A percentile compares a stretch with the other conserved stretches of the same genome.
Evolutionary conservation across 2,888 invertebrate species (phyloP).

Genomic region (Coleophora deauratella): DNA sequence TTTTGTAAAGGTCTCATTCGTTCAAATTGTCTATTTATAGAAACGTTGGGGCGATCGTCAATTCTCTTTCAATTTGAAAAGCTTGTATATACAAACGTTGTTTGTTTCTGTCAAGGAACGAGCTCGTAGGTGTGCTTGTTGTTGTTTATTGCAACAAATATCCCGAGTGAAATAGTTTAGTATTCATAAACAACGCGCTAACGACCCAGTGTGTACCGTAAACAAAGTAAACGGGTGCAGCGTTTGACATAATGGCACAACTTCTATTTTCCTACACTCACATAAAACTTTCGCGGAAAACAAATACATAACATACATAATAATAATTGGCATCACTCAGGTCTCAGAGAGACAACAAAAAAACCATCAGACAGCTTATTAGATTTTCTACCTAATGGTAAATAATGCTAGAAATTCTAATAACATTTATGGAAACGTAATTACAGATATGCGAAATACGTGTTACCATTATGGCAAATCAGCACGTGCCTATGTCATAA

Average conservation of each 20-base stretch:
- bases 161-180: constrained; percentile 26
- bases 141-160: not conserved
- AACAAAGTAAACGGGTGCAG: constrained; percentile 32
- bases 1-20: constrained; percentile 41
- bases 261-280: constrained; percentile 16
- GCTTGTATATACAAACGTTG: no score
- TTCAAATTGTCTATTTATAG: constrained; percentile 13
- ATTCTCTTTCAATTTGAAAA: no score
- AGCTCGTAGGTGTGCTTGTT: no score
- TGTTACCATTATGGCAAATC: constrained; percentile 57
- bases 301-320: no score
- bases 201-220: constrained; percentile 35
- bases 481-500: constrained; percentile 68
- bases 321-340: no score
- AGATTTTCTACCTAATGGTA: no score
- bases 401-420: not conserved
- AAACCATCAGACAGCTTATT: no score
- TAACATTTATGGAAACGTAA: constrained; percentile 28
- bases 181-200: constrained; percentile 49
- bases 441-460: constrained; percentile 65
- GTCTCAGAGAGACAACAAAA: no score
- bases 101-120: no score
- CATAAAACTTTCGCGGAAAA: constrained; percentile 3
- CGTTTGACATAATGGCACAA: constrained; percentile 27
- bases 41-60: no score